Percentiles rank a stretch among this genome's conserved stretches.
Evolutionary conservation across 2,113 vertebrate genomes (phyloP).

Genomic region (Scomber japonicus): DNA sequence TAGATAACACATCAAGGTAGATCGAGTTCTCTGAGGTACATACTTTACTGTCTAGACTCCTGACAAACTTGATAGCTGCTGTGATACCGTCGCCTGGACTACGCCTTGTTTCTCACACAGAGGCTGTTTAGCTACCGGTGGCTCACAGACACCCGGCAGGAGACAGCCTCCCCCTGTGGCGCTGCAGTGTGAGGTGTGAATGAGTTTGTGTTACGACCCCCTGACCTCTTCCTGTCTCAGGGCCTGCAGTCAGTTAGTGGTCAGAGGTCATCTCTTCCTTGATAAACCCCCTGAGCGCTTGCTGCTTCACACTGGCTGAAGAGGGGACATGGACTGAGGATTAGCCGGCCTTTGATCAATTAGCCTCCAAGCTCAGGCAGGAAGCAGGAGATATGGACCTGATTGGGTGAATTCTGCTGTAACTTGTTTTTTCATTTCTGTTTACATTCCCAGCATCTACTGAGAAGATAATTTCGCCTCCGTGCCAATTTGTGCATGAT

Average conservation of each 20-base stretch:
- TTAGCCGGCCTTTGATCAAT: slow-evolving; percentile 73
- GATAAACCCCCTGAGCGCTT: slow-evolving; percentile 58
- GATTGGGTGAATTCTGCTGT: slow-evolving; percentile 42
- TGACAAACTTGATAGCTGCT: slow-evolving; percentile 70
- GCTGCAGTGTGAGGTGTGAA: slow-evolving; percentile 73
- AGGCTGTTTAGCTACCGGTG: slow-evolving; percentile 55
- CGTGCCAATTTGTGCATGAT: not conserved
- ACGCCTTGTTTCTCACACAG: slow-evolving; percentile 39
- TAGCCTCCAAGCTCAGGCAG: slow-evolving; percentile 43
- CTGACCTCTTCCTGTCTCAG: slow-evolving; percentile 76
- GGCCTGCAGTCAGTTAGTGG: slow-evolving; percentile 60
- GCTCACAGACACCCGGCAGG: slow-evolving; percentile 46
- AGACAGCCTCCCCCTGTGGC: slow-evolving; percentile 37
- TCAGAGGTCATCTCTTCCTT: slow-evolving; percentile 69
- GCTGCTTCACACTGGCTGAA: slow-evolving; percentile 22
- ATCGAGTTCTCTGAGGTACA: slow-evolving; percentile 59
- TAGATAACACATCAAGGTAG: slow-evolving; percentile 66
- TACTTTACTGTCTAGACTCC: slow-evolving; percentile 77
- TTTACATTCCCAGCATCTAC: slow-evolving; percentile 44
- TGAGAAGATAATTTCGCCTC: not conserved
- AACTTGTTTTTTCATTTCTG: slow-evolving; percentile 51
- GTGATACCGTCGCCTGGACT: slow-evolving; percentile 46
- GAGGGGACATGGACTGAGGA: slow-evolving; percentile 50
- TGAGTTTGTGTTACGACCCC: slow-evolving; percentile 72
- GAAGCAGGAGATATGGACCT: slow-evolving; percentile 42